Conservation (phyloP, 1,140 invertebrate species). For the Drosophila hydei region DNA sequence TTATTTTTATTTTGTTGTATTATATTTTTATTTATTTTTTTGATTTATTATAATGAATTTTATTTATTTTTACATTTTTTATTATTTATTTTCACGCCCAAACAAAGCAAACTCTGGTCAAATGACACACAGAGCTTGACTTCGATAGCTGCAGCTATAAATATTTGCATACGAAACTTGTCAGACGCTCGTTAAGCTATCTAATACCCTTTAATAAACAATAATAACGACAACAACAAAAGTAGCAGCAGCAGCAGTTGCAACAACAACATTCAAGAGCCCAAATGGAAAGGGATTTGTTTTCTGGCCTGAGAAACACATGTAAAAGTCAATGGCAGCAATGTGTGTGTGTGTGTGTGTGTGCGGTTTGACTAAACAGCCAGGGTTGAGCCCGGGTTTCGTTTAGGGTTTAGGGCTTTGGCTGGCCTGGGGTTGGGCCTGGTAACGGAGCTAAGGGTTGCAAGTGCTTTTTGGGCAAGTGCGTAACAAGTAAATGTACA, state of each 20-base stretch:
- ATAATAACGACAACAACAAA: conserved; percentile 21
- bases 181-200: neutral
- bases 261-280: conserved; percentile 11
- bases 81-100: too few relatives aligned
- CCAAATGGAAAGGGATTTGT: conserved; percentile 3
- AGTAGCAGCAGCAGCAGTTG: conserved; percentile 1
- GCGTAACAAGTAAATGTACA: conserved; percentile 49
- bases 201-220: conserved; percentile 29
- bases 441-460: conserved; percentile 31
- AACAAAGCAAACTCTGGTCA: too few relatives aligned
- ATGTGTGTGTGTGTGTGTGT: conserved; percentile 59
- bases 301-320: conserved; percentile 45
- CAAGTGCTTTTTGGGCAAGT: conserved; percentile 52
- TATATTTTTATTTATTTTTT: too few relatives aligned
- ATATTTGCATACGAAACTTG: conserved; percentile 8
- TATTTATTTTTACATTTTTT: too few relatives aligned
- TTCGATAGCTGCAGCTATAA: conserved; percentile 9
- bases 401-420: conserved; percentile 2
- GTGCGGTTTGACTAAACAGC: conserved; percentile 55
- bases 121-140: neutral
- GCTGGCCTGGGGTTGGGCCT: neutral
- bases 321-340: conserved; percentile 77
- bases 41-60: too few relatives aligned
- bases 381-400: neutral
- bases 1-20: too few relatives aligned